Evolutionary conservation across 2,113 vertebrate species (phyloP).

Genomic region (Columba livia): DNA sequence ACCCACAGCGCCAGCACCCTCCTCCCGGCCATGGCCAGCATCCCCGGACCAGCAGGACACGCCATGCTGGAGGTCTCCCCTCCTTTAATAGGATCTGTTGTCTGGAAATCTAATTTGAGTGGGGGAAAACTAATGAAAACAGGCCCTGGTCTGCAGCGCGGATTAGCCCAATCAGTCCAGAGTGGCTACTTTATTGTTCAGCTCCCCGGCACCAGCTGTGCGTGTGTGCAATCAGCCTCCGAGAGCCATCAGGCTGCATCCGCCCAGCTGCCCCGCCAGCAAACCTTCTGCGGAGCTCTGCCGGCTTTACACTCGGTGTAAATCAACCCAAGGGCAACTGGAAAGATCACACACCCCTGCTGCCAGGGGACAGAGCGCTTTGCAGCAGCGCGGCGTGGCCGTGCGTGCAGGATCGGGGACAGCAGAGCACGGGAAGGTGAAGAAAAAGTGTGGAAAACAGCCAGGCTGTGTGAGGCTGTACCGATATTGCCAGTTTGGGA

Average conservation of each 20-base stretch:
- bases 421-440: neutral
- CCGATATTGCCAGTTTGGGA: fast-evolving
- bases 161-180: conserved; percentile 39
- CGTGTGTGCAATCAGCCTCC: conserved; percentile 55
- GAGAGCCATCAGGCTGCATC: conserved; percentile 44
- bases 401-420: fast-evolving
- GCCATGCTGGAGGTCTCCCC: conserved; percentile 8
- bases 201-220: conserved; percentile 73
- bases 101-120: conserved; percentile 64
- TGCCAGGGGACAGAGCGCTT: neutral
- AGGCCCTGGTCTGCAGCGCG: conserved; percentile 19
- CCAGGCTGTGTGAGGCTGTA: neutral
- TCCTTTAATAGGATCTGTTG: conserved; percentile 62
- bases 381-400: neutral
- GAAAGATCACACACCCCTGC: fast-evolving
- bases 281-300: neutral
- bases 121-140: conserved; percentile 31
- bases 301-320: fast-evolving
- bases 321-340: fast-evolving
- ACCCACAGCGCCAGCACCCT: neutral
- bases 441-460: neutral
- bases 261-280: conserved; percentile 69
- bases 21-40: neutral
- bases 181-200: conserved; percentile 60
- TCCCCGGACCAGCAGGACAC: neutral